phyloP scores from a whole-genome alignment of 2,888 invertebrate species.

The Trichacis sp. region DNA sequence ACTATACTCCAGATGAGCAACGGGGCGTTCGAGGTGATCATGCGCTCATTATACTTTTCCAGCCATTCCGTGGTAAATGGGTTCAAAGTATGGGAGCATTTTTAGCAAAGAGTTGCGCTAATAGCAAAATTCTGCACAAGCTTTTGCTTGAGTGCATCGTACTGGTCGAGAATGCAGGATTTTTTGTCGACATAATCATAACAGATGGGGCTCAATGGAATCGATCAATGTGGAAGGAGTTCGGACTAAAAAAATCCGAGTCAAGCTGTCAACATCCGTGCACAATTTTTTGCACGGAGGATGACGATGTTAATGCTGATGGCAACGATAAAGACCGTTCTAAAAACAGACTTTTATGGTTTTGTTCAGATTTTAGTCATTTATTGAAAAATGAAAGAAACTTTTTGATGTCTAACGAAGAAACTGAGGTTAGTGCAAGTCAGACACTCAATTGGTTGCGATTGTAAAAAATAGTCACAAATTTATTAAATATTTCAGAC shows the following conservation, averaged over 20 bases:
- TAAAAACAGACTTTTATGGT: slow-evolving; percentile 16
- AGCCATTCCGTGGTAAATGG: slow-evolving; percentile 47
- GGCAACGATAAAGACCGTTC: too few relatives aligned
- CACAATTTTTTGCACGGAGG: neutral
- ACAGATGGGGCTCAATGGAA: slow-evolving; percentile 48
- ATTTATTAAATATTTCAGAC: too few relatives aligned
- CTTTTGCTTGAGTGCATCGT: slow-evolving; percentile 46
- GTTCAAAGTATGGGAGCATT: slow-evolving; percentile 49
- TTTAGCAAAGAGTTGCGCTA: slow-evolving; percentile 46
- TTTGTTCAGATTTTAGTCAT: slow-evolving; percentile 25
- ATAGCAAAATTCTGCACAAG: slow-evolving; percentile 43
- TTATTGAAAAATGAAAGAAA: slow-evolving; percentile 25
- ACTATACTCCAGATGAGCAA: slow-evolving; percentile 45
- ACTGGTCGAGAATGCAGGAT: slow-evolving; percentile 44
- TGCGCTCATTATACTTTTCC: slow-evolving; percentile 50
- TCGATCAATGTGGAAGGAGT: slow-evolving; percentile 22
- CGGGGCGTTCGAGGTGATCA: slow-evolving; percentile 45
- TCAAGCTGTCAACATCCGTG: slow-evolving; percentile 15
- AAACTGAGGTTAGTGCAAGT: slow-evolving; percentile 15
- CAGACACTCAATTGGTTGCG: too few relatives aligned
- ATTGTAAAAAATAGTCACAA: too few relatives aligned
- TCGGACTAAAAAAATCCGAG: slow-evolving; percentile 7
- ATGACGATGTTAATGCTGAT: neutral
- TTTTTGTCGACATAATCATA: slow-evolving; percentile 40
- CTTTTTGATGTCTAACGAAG: slow-evolving; percentile 7